These are phyloP conservation scores for Drosophila rubida DNA, from an alignment of 2,888 invertebrate species.

Conservation along the genomic window DNA sequence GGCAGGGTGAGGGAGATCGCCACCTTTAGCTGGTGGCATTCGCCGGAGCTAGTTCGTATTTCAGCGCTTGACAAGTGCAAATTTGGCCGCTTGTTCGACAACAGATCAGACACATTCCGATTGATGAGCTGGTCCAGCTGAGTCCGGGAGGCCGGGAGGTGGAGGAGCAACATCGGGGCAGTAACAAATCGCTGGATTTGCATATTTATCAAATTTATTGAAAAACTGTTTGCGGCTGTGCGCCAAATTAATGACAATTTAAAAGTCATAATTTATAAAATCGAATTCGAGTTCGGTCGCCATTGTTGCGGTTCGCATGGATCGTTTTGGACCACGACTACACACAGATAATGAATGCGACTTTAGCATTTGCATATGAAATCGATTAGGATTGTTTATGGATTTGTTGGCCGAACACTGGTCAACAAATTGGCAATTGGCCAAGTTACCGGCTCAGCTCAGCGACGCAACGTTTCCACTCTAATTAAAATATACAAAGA, in stretches of 20 bases:
- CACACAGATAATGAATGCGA: neutral
- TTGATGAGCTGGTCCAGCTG: neutral
- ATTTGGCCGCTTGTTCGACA: slow-evolving; percentile 75
- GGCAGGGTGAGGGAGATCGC: too few relatives aligned
- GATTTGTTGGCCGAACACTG: slow-evolving; percentile 43
- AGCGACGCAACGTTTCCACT: slow-evolving; percentile 59
- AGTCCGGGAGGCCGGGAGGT: too few relatives aligned
- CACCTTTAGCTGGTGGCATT: too few relatives aligned
- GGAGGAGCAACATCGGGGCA: neutral
- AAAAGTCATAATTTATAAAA: slow-evolving; percentile 79
- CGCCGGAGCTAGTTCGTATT: too few relatives aligned
- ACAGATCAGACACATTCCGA: slow-evolving; percentile 70
- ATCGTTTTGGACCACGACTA: slow-evolving; percentile 18
- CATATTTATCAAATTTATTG: slow-evolving; percentile 67
- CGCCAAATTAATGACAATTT: slow-evolving; percentile 78
- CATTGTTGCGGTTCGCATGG: slow-evolving; percentile 11
- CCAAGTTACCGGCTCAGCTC: slow-evolving; percentile 19
- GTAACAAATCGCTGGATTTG: slow-evolving; percentile 70
- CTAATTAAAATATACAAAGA: slow-evolving; percentile 75
- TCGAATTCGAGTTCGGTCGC: slow-evolving; percentile 64
- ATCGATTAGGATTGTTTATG: slow-evolving; percentile 71
- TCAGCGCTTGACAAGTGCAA: slow-evolving; percentile 75
- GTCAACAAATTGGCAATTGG: slow-evolving; percentile 68
- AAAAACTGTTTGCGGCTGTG: slow-evolving; percentile 44
- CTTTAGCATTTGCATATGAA: slow-evolving; percentile 52